A percentile compares a stretch with the other conserved stretches of the same genome.
Conservation (phyloP, 2,113 vertebrate species). For the Grantiella picta region DNA sequence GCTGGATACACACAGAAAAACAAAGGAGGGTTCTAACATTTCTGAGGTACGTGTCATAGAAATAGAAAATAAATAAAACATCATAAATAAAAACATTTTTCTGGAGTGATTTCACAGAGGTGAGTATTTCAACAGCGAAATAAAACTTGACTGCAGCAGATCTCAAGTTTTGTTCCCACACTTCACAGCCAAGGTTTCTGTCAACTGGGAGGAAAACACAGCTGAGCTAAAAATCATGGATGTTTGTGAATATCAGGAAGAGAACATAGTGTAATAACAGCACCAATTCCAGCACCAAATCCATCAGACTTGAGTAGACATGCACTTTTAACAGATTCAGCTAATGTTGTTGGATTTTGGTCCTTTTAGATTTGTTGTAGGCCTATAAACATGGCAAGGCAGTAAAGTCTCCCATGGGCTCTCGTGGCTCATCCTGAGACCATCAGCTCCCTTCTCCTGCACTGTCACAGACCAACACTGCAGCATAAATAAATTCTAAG, state of each 20-base stretch:
- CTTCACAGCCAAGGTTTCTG: neutral
- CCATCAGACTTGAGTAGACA: neutral
- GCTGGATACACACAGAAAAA: conserved; percentile 25
- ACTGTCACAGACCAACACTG: neutral
- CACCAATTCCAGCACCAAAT: neutral
- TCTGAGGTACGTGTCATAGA: neutral
- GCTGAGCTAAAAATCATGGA: neutral
- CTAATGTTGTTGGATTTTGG: neutral
- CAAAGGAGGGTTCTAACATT: conserved; percentile 18
- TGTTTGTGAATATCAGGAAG: neutral
- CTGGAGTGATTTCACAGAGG: neutral
- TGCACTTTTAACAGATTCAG: neutral
- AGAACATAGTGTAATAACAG: neutral
- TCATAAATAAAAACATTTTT: conserved; percentile 1
- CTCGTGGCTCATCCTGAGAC: neutral
- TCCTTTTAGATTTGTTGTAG: neutral
- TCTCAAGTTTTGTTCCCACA: neutral
- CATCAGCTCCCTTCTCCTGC: neutral
- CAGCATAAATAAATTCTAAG: neutral
- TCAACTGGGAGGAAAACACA: neutral
- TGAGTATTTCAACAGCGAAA: neutral
- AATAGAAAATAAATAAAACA: neutral
- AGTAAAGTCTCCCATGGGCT: neutral
- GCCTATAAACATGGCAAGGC: neutral
- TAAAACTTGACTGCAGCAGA: neutral